Percentiles rank a stretch among this genome's conserved stretches.
These are phyloP conservation scores for Dicyrtomina minuta DNA, from an alignment of 2,888 invertebrate species.

Conservation along the genomic window DNA sequence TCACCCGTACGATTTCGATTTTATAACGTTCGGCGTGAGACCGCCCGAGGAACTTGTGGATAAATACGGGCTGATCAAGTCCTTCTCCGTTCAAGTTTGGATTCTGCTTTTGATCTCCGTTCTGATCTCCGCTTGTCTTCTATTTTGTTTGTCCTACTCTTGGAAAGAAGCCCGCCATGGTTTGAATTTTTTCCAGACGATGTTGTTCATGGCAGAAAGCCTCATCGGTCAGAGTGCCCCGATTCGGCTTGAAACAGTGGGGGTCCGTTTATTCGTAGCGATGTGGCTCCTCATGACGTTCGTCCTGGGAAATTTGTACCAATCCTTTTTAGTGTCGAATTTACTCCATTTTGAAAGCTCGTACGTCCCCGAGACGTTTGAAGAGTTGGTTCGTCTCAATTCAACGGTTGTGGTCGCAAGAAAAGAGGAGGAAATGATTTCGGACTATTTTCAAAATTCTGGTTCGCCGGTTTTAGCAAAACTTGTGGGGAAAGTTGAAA, in stretches of 20 bases:
- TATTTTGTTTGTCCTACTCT: not conserved
- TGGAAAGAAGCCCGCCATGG: not conserved
- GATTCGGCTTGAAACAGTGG: not conserved
- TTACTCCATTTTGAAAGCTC: not conserved
- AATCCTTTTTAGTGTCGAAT: not conserved
- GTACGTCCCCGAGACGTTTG: not conserved
- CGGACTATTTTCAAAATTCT: not conserved
- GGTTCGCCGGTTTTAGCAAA: not conserved
- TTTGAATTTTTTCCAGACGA: not conserved
- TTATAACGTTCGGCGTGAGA: not conserved
- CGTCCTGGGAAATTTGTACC: not conserved
- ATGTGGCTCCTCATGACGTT: slow-evolving; percentile 1
- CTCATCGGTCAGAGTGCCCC: not conserved
- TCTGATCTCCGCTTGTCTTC: not conserved
- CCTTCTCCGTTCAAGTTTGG: not conserved
- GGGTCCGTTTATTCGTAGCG: not conserved
- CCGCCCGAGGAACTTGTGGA: not conserved
- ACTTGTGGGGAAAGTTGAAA: not conserved
- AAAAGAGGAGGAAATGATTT: not conserved
- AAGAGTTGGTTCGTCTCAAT: not conserved
- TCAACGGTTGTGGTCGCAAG: not conserved
- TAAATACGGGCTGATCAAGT: not conserved
- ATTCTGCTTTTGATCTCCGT: not conserved
- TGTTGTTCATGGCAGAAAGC: not conserved
- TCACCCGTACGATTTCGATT: not conserved